Percentiles rank a stretch among this genome's conserved stretches.
Evolutionary conservation across 2,113 vertebrate species (phyloP).

Genomic region (Gallinago paraguaiae): DNA sequence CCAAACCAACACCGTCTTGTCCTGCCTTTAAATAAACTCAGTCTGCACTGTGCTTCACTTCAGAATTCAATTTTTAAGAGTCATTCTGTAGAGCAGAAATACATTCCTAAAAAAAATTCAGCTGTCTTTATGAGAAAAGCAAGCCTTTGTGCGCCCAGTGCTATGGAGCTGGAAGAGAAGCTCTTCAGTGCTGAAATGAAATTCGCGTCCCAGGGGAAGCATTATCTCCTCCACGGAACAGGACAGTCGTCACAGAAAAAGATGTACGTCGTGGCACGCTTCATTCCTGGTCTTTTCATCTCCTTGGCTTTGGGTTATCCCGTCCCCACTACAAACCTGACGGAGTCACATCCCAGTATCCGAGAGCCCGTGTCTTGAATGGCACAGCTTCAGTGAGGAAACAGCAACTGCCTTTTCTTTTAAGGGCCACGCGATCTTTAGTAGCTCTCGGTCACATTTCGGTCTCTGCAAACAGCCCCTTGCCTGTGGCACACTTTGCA

Average conservation of each 20-base stretch:
- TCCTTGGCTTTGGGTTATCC: neutral
- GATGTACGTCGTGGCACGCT: neutral
- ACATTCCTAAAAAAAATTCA: conserved; percentile 1
- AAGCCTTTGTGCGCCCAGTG: neutral
- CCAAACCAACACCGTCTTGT: neutral
- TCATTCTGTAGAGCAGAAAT: neutral
- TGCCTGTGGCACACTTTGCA: neutral
- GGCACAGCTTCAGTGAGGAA: neutral
- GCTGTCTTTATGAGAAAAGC: neutral
- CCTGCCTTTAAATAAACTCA: neutral
- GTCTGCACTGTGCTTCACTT: neutral
- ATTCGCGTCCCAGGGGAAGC: neutral
- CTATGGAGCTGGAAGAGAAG: neutral
- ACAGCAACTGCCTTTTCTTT: neutral
- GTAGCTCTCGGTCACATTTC: neutral
- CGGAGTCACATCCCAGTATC: neutral
- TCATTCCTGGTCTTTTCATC: neutral
- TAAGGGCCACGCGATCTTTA: neutral
- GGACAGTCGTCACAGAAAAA: neutral
- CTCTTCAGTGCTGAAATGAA: neutral
- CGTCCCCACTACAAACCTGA: neutral
- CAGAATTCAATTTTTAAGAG: neutral
- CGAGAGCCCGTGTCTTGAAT: neutral
- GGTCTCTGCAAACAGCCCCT: neutral
- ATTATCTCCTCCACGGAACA: neutral